phyloP scores from a whole-genome alignment of 2,888 invertebrate species.

The Zygothrica quintamaculata region DNA sequence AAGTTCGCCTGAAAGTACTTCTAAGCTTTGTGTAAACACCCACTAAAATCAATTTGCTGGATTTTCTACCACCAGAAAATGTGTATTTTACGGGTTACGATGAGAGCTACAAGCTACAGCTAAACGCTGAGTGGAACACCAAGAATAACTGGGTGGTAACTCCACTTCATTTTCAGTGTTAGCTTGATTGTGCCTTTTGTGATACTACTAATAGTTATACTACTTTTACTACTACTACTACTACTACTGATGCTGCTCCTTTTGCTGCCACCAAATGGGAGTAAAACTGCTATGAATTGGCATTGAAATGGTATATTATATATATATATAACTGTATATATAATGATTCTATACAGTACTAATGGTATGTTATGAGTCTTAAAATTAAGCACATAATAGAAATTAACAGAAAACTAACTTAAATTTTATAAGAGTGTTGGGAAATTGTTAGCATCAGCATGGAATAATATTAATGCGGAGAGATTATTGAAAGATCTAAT shows the following conservation, averaged over 20 bases:
- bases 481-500: too few relatives aligned
- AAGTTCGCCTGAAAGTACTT: constrained; percentile 73
- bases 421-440: too few relatives aligned
- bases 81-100: constrained; percentile 77
- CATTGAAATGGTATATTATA: constrained; percentile 19
- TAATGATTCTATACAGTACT: constrained; percentile 28
- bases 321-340: constrained; percentile 33
- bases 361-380: too few relatives aligned
- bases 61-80: constrained; percentile 81
- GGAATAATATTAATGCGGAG: too few relatives aligned
- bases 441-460: too few relatives aligned
- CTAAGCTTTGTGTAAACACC: constrained; percentile 82
- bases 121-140: too few relatives aligned
- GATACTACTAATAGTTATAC: not conserved
- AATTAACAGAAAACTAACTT: too few relatives aligned
- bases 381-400: too few relatives aligned
- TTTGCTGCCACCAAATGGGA: constrained; percentile 6
- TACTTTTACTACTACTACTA: not conserved
- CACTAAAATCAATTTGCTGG: constrained; percentile 83
- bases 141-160: constrained; percentile 12
- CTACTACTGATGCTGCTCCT: not conserved
- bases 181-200: constrained; percentile 45
- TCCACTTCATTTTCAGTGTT: constrained; percentile 6
- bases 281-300: constrained; percentile 37
- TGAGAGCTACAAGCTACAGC: constrained; percentile 37